Evolutionary conservation across 2,113 vertebrate species (phyloP).

Genomic region (Ardeotis arabs): DNA sequence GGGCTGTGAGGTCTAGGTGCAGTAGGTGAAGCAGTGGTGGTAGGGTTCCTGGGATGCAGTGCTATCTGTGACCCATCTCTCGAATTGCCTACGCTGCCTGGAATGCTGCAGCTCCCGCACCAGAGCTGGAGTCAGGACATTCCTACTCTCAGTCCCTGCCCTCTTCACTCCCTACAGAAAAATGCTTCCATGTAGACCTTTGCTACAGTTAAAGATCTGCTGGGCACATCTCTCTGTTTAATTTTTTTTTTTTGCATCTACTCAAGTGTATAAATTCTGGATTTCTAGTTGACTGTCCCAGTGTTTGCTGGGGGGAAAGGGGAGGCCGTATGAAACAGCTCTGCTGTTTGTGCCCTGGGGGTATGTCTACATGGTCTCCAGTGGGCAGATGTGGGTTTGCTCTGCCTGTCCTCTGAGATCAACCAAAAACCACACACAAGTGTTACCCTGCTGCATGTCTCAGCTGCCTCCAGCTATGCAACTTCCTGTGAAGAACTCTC

Average conservation of each 20-base stretch:
- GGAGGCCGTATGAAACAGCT: not conserved
- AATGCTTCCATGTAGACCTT: not conserved
- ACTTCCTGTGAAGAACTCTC: not conserved
- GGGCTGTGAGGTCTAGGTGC: not conserved
- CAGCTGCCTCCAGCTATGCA: not conserved
- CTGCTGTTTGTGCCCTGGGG: not conserved
- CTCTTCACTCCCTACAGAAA: not conserved
- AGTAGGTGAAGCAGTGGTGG: not conserved
- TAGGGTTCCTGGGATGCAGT: not conserved
- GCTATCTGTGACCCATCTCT: not conserved
- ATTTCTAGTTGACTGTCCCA: not conserved
- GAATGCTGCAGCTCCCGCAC: not conserved
- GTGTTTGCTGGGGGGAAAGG: not conserved
- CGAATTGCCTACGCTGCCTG: not conserved
- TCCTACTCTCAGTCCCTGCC: not conserved
- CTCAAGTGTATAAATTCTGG: not conserved
- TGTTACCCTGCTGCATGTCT: not conserved
- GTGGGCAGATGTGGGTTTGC: not conserved
- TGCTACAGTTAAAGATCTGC: not conserved
- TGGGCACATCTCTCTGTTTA: not conserved
- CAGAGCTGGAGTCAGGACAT: not conserved
- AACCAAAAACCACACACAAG: not conserved
- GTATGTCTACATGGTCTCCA: not conserved
- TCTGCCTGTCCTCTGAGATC: not conserved
- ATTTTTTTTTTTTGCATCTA: not conserved